Percentiles rank a stretch among this genome's conserved stretches.
phyloP scores from a whole-genome alignment of 2,113 vertebrate genomes.

The Gnathonemus longibarbis region DNA sequence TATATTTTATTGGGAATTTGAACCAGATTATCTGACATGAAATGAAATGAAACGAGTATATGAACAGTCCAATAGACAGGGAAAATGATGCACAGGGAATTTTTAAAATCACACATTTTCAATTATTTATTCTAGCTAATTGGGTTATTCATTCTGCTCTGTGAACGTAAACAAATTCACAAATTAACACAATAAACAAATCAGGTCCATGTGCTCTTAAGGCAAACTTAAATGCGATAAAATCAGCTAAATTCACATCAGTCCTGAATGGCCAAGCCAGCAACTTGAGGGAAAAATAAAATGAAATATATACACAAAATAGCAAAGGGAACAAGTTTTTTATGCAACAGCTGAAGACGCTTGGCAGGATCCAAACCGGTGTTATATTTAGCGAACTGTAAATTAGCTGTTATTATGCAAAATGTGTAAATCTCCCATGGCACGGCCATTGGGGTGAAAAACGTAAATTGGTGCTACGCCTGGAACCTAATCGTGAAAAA shows the following conservation, averaged over 20 bases:
- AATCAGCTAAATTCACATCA: background rate
- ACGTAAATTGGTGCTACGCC: constrained; percentile 44
- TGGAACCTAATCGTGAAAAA: constrained; percentile 39
- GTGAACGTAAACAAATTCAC: background rate
- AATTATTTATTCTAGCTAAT: background rate
- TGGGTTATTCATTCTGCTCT: background rate
- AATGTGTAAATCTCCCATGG: constrained; percentile 41
- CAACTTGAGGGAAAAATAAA: background rate
- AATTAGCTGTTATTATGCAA: constrained; percentile 41
- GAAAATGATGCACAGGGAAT: background rate
- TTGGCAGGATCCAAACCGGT: constrained; percentile 16
- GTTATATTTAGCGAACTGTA: constrained; percentile 42
- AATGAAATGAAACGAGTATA: background rate
- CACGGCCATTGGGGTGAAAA: constrained; percentile 30
- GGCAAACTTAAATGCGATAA: background rate
- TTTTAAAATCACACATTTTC: background rate
- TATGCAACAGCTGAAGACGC: background rate
- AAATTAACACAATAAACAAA: background rate
- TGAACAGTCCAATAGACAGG: background rate
- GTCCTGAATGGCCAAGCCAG: background rate
- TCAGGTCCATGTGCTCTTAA: background rate
- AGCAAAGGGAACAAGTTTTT: background rate
- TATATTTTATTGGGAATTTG: background rate
- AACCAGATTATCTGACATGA: background rate
- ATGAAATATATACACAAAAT: background rate